Base-by-base conservation (phyloP, 2,113 vertebrate species). In the Todiramphus chloris region DNA sequence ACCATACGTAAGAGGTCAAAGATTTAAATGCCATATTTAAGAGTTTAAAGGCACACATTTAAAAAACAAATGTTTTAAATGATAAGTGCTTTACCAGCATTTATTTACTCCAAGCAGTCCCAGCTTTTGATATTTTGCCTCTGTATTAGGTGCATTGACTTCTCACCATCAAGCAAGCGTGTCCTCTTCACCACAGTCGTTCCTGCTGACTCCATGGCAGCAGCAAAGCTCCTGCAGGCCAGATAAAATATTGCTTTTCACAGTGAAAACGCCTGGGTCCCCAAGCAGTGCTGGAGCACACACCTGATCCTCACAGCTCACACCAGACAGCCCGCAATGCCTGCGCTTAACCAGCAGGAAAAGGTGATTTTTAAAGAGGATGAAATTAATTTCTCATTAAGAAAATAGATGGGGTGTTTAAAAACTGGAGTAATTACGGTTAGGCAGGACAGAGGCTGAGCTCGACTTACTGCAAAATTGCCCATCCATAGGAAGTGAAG, bases 361-460 rank as follows among this genome's bases (percentile, higher is more conserved):
- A 62, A 35, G 12, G 60, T 14, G 37, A 5, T 43, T 84, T 84
- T 53, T 19, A 55, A 80, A 43, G 1, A 14, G 72, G 46, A 44
- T 6, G 43, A 55, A 77, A 85, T 83, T 91, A 78, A 74, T 53
- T 75, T 69, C 58, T 81, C 87, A 69, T 94, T 93, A 90, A 90
- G 56, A 51, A 63, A 86, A 83, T 16, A 75, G 77, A 83, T 69
- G 56, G 39, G 19, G 75, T 13, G 84, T 46, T 84, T 75, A 81
- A 77, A 77, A 44, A 6, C 27, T 14, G 66, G 68, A 91, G 50
- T 8, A 69, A 78, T 8, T 64, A 41, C 23, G 4, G 50, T 11
- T 11, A 25, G 7, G 5, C 5, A 27, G 75, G 80, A 10, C 4
- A n/a, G 58, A 87, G n/a, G 41, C 53, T 83, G 90, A 96, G 93